Base-by-base conservation (phyloP, 2,113 vertebrate species). In the Tragelaphus scriptus region DNA sequence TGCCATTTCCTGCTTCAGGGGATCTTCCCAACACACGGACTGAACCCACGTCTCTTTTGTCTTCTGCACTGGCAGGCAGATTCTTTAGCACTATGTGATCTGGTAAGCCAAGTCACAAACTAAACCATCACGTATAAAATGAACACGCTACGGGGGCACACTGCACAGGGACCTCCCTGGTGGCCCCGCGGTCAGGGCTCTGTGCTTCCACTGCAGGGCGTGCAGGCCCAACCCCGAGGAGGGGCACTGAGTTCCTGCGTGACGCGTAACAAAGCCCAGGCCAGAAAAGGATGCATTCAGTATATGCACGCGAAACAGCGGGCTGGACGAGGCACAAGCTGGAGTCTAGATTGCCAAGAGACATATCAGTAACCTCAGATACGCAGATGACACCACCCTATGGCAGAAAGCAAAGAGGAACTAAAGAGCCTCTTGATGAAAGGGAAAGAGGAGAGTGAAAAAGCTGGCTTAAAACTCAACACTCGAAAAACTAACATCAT, bases 141-240 rank as follows among this genome's bases (percentile, higher is more conserved):
- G 32, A 51, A 19, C 11, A 30, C 0, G 8, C 77, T 1, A 1
- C 15, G 3, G 11, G 77, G 47, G 6, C 11, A 3, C 0, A 11
- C 0, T 0, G 8, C 2, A 17, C 77, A 80, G 47, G 28, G 77
- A 3, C 15, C 3, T 11, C 77, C 47, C 47, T 0, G 77, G 44
- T 15, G 16, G 77, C 1, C 79, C 79, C 19, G 16, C 0, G 16
- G 26, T 5, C 5, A 51, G 47, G 28, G 3, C 47, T 6, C 68
- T 10, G 28, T 1, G 28, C 79, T 32, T 81, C 47, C 47, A 21
- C 8, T 3, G 79, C 79, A 80, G 28, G 47, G 47, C 8, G 9
- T 10, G 16, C 1, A 17, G 79, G 28, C 2, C 6, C 16, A 0
- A 10, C 3, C 47, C 79, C 28, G 12, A 2, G 7, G 0, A 9